Base-by-base conservation (phyloP, 1,140 invertebrate species). In the Aleiodes sp. region DNA sequence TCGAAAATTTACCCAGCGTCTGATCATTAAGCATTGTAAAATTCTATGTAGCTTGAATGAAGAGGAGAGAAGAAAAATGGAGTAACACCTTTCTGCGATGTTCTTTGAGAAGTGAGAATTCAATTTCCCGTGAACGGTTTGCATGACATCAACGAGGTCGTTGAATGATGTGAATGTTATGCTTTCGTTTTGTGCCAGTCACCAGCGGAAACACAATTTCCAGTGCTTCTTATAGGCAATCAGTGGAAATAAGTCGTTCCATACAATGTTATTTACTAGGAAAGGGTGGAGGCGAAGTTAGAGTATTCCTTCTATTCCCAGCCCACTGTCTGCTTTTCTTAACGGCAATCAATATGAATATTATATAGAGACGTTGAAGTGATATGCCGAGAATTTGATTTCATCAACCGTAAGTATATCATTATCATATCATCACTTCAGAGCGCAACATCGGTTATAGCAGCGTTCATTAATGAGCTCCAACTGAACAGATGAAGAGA, bases 121-220 rank as follows among this genome's bases (percentile, higher is more conserved):
- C 21, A 52, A 52, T 52, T 68, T 68, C n/a, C 31, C 33, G 10
- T 10, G 60, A n/a, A 24, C 6, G 21, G 57, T 61, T 68, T 62
- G 66, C 39, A 68, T 62, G 59, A 52, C 10, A 28, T 67, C 57
- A 52, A 62, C 59, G 59, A 62, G 26, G 59, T 61, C 39, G n/a
- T 28, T 29, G 39, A 31, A 56, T 57, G 66, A 68, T 59, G 52
- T 62, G 39, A 59, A 29, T 68, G 29, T 37, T 21, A 35, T 33
- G 57, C 35, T 62, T 62, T 68, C 59, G 39, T 39, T 39, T 62
- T 68, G 66, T 68, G 39, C 66, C 66, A 68, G 66, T 62, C 66
- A 62, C 66, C 33, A 68, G 29, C 64, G 56, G 35, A 62, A 60
- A 29, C 59, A 60, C 26, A 68, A 62, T 68, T 62, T 68, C 59